Evolutionary conservation across 2,797 vertebrate species (phyloP).

Genomic region (Cryptoblepharus egeriae): DNA sequence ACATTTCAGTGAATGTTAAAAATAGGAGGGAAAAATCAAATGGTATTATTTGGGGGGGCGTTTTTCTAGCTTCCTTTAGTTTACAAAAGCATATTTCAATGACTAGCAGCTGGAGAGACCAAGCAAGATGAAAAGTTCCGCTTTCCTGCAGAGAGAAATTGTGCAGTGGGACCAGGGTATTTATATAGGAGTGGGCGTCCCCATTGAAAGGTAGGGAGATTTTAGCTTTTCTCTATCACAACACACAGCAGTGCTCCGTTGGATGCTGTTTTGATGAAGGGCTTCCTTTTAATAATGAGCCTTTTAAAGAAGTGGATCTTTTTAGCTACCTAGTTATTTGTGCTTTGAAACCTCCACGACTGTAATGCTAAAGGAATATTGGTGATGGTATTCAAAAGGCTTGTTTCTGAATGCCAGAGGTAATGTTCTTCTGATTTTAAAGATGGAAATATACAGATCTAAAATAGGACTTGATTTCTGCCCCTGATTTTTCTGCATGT

Average conservation of each 20-base stretch:
- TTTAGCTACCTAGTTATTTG: background rate
- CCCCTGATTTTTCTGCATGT: background rate
- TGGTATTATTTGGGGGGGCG: background rate
- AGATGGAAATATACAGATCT: background rate
- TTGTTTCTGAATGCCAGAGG: background rate
- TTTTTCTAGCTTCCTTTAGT: background rate
- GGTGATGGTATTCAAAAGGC: background rate
- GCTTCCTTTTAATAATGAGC: background rate
- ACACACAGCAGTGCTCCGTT: background rate
- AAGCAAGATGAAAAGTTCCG: background rate
- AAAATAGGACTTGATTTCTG: background rate
- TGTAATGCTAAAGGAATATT: background rate
- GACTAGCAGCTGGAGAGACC: constrained; percentile 6
- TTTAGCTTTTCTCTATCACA: constrained; percentile 8
- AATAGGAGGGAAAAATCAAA: background rate
- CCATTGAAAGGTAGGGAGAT: background rate
- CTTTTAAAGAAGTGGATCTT: constrained; percentile 7
- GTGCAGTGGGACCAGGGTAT: background rate
- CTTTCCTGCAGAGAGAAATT: background rate
- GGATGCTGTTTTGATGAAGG: background rate
- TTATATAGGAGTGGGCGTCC: accelerated
- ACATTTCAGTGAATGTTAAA: background rate
- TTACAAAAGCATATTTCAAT: background rate
- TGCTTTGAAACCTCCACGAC: background rate
- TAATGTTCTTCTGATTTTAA: background rate